A percentile compares a stretch with the other conserved stretches of the same genome.
phyloP scores from a whole-genome alignment of 2,797 vertebrate species.

The Crenichthys baileyi region DNA sequence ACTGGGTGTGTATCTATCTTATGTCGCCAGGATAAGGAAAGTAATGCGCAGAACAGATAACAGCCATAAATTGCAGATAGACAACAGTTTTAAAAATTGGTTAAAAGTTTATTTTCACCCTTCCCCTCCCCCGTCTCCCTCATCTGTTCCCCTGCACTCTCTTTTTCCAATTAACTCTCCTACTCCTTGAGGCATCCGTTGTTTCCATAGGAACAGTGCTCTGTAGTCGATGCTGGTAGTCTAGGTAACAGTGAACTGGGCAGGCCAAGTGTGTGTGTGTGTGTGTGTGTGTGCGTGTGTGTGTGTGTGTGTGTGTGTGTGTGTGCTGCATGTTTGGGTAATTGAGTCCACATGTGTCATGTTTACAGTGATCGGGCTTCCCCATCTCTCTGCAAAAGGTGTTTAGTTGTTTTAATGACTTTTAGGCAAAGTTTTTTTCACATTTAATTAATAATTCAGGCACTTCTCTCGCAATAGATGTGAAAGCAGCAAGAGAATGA shows the following conservation, averaged over 20 bases:
- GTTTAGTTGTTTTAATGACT: slow-evolving; percentile 10
- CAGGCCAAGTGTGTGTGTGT: slow-evolving; percentile 43
- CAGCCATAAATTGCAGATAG: background rate
- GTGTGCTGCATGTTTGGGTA: background rate
- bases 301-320: slow-evolving; percentile 3
- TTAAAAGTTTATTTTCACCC: slow-evolving; percentile 17
- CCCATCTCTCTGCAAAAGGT: slow-evolving; percentile 16
- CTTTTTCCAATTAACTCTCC: slow-evolving; percentile 71
- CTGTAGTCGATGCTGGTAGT: slow-evolving; percentile 81
- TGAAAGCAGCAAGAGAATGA: background rate
- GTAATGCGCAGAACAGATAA: background rate
- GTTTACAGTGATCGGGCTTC: slow-evolving; percentile 44
- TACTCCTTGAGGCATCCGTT: slow-evolving; percentile 79
- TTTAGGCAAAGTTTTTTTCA: slow-evolving; percentile 7
- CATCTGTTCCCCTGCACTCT: slow-evolving; percentile 61
- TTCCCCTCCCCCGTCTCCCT: slow-evolving; percentile 44
- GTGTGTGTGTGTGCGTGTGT: background rate
- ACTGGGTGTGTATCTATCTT: slow-evolving; percentile 10
- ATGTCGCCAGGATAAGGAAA: slow-evolving; percentile 22
- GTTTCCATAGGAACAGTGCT: slow-evolving; percentile 85
- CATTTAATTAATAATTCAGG: background rate
- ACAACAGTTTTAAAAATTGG: slow-evolving; percentile 1
- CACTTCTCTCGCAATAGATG: background rate
- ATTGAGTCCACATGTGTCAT: slow-evolving; percentile 8
- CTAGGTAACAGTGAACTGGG: slow-evolving; percentile 73